phyloP scores from a whole-genome alignment of 2,797 vertebrate genomes.

The Hephaestus fuliginosus region DNA sequence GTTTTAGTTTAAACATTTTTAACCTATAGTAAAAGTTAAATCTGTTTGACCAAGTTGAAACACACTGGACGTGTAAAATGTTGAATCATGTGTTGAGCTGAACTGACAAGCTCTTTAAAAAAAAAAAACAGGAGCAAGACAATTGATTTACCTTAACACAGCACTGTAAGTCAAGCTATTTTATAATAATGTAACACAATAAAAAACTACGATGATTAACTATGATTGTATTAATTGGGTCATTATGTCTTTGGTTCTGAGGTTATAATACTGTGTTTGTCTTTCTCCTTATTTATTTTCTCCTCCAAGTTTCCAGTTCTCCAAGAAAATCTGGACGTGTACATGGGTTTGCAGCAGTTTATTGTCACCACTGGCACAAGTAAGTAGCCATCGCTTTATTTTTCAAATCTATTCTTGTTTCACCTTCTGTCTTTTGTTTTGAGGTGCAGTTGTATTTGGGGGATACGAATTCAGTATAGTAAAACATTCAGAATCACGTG shows the following conservation, averaged over 20 bases:
- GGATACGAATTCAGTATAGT: neutral
- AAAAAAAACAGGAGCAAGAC: neutral
- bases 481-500: neutral
- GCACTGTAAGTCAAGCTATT: neutral
- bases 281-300: conserved; percentile 2
- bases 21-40: neutral
- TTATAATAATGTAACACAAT: neutral
- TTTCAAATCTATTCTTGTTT: neutral
- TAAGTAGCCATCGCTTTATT: conserved; percentile 52
- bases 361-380: conserved; percentile 91
- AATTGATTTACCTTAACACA: neutral
- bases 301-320: conserved; percentile 92
- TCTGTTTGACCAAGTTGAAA: too few species aligned
- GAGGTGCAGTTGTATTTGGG: neutral
- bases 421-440: neutral
- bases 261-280: neutral
- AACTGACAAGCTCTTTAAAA: too few species aligned
- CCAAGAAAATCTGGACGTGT: conserved; percentile 96
- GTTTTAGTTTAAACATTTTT: neutral
- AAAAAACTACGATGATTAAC: neutral
- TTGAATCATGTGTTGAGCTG: neutral
- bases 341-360: conserved; percentile 96
- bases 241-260: neutral
- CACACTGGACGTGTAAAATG: neutral
- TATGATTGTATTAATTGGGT: neutral